A percentile compares a stretch with the other conserved stretches of the same genome.
Conservation (phyloP, 2,113 vertebrate species). For the Dromaius novaehollandiae region DNA sequence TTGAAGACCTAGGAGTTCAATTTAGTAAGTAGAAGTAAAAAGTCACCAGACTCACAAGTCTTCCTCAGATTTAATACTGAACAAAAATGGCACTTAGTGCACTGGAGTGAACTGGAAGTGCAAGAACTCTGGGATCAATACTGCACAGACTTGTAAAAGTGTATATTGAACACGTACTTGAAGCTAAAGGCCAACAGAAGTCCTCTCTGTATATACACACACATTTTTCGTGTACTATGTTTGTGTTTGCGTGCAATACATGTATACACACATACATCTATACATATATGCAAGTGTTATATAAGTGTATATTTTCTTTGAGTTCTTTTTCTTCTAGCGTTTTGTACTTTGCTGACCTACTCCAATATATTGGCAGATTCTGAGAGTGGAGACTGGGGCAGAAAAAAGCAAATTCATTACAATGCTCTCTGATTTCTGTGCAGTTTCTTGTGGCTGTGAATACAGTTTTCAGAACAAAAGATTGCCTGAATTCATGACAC, state of each 20-base stretch:
- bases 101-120: neutral
- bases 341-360: neutral
- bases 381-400: rapidly evolving
- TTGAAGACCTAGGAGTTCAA: neutral
- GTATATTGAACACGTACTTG: neutral
- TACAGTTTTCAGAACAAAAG: neutral
- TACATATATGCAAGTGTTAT: neutral
- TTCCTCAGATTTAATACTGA: neutral
- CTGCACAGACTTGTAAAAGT: neutral
- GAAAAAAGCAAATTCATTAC: neutral
- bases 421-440: neutral
- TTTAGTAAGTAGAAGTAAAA: neutral
- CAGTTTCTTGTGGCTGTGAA: neutral
- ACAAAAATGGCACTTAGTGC: rapidly evolving
- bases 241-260: neutral
- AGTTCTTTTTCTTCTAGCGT: neutral
- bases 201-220: neutral
- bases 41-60: neutral
- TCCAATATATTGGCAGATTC: neutral
- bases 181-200: neutral
- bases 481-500: neutral
- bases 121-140: rapidly evolving
- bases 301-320: neutral
- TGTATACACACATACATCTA: neutral
- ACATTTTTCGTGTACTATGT: neutral